Evolutionary conservation across 2,113 vertebrate species (phyloP), one percentile per base, ranked within the genome.

Genomic region (Corydoras sp.): DNA sequence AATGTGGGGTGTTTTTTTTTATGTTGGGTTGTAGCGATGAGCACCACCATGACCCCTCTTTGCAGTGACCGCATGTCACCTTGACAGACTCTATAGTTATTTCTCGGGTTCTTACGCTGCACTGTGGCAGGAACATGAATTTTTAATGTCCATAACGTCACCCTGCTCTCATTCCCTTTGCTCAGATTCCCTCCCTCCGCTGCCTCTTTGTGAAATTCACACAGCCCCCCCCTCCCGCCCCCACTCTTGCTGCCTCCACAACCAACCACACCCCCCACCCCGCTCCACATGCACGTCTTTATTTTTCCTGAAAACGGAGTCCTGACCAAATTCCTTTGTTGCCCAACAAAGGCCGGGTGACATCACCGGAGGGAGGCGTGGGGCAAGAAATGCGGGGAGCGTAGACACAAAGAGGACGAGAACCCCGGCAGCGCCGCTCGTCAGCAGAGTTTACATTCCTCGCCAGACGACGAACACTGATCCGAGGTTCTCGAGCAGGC

Each of bases 241-340:
- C n/a, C n/a, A n/a, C 13, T 68, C 71, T 63, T 59, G 75, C 74
- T 3, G 9, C 79, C 24, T 5, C 75, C 77, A 24, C 18, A 24
- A 24, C 18, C 18, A 24, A 24, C 76, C 71, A 24, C 18, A 67
- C 61, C 75, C 72, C 51, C 77, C 55, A 24, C 18, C 18, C 18
- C 18, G 18, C 18, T 24, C 18, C 18, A 24, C 18, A 1, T 24
- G 56, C 77, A 76, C 80, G 77, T 81, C 80, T 83, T 83, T 87
- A 83, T 85, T 87, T 85, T 80, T 81, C 76, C 78, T 86, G 76
- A 83, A 88, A 86, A 88, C 87, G 87, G 83, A 85, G 78, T 81
- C 85, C 80, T 82, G 76, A 77, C 68, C 81, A 78, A 70, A 70
- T 74, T 81, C 84, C 86, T 88, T 89, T 85, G 88, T 86, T 83